Conservation (phyloP, 2,888 invertebrate genomes). For the Ethmia dodecea region DNA sequence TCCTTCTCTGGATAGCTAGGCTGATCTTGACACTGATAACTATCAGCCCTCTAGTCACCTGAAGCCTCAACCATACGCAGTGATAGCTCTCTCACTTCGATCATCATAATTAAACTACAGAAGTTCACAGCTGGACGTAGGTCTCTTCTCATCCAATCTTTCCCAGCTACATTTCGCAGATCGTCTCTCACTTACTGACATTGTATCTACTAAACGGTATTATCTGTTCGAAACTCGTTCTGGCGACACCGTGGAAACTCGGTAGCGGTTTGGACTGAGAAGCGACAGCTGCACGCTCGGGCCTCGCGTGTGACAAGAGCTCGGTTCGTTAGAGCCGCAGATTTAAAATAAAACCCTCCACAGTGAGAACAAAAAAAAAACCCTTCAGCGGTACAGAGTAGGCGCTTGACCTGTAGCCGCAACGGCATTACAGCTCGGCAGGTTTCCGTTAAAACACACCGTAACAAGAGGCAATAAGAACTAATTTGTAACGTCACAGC, state of each 20-base stretch:
- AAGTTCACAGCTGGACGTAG: too few species aligned
- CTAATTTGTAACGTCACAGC: conserved; percentile 31
- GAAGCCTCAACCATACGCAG: too few species aligned
- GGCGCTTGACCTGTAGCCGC: conserved; percentile 49
- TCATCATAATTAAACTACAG: too few species aligned
- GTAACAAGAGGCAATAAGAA: conserved; percentile 36
- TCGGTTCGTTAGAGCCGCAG: conserved; percentile 67
- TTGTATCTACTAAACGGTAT: conserved; percentile 5
- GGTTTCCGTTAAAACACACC: conserved; percentile 30
- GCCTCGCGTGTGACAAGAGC: conserved; percentile 52
- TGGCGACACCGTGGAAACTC: conserved; percentile 1
- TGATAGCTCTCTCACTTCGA: too few species aligned
- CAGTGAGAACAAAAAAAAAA: conserved; percentile 59
- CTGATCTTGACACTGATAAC: too few species aligned
- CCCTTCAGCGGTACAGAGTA: conserved; percentile 42
- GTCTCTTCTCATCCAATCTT: too few species aligned
- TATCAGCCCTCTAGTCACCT: too few species aligned
- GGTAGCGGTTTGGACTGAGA: background rate
- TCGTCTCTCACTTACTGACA: too few species aligned
- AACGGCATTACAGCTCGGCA: conserved; percentile 28
- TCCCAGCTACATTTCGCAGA: too few species aligned
- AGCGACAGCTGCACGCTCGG: conserved; percentile 45
- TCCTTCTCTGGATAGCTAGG: too few species aligned
- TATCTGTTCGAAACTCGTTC: conserved; percentile 10
- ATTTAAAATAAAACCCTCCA: conserved; percentile 70